Conservation (phyloP, 2,113 vertebrate species). For the Hydrolagus affinis region DNA sequence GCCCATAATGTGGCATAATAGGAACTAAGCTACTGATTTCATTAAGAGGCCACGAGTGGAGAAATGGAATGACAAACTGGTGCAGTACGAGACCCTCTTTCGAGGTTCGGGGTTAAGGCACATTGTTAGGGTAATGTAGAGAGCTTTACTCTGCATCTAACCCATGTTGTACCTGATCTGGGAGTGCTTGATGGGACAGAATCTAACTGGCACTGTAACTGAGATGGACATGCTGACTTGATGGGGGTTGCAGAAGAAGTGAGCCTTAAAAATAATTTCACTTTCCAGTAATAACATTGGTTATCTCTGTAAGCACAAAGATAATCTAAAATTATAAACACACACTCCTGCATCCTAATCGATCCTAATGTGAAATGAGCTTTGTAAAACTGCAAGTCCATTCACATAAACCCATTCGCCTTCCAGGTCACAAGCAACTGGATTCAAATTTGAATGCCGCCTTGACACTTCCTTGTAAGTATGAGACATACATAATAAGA, state of each 20-base stretch:
- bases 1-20: background rate
- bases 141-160: background rate
- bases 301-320: background rate
- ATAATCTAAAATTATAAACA: no score
- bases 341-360: no score
- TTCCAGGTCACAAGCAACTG: background rate
- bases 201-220: background rate
- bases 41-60: no score
- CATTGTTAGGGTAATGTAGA: background rate
- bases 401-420: no score
- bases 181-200: background rate
- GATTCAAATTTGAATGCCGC: background rate
- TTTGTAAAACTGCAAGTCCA: no score
- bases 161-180: background rate
- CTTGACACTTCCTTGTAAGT: background rate
- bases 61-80: background rate
- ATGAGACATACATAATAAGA: background rate
- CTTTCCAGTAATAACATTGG: background rate
- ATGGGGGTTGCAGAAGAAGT: background rate
- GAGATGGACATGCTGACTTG: background rate
- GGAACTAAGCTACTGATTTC: background rate
- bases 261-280: background rate
- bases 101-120: background rate
- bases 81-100: background rate
- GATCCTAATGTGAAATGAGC: no score